Evolutionary conservation across 2,797 vertebrate genomes (phyloP), one percentile per base, ranked within the genome.

Genomic region (Sebastiscus albofasciatus): DNA sequence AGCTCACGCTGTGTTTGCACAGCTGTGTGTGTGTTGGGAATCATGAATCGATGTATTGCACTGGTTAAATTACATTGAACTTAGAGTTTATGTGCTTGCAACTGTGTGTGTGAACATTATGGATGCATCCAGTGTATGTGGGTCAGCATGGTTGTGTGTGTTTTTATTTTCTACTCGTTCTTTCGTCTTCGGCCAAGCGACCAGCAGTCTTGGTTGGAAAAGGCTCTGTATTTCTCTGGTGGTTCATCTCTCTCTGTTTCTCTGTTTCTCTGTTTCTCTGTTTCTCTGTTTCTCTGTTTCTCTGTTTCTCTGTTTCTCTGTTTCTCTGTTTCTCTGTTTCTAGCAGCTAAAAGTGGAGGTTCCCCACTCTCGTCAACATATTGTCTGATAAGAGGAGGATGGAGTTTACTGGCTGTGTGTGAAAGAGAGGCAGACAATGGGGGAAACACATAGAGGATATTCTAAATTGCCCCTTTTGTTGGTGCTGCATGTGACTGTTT

Each of bases 181-280:
- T 56, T 72, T 34, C 2, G 7, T 66, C 18, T 55, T 26, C 1
- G 1, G 26, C 60, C 65, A 54, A 54, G 59, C 59, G 3, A 33
- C 18, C 42, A 39, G 18, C 68, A 27, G 33, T 5, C 6, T 26
- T 33, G 6, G 2, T 34, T 16, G 13, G 46, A 54, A 14, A 33
- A 3, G 13, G 9, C 18, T 34, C 20, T 5, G 8, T 27, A 24
- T 55, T 20, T 55, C 77, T 24, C 69, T 1, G 22, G 39, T 24
- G 60, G 46, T 80, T 77, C 61, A 34, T 82, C 49, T 12, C 33
- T 31, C 13, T 22, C 26, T 24, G 24, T 24, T 24, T 24, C 26
- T 85, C 31, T 29, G 29, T 4, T 39, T 73, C 46, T 34, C 7
- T 29, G 29, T n/a, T 52, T 73, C 26, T 85, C 31, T 29, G 29